Evolutionary conservation across 2,888 invertebrate species (phyloP).

Genomic region (Caenorhabditis zanzibari): DNA sequence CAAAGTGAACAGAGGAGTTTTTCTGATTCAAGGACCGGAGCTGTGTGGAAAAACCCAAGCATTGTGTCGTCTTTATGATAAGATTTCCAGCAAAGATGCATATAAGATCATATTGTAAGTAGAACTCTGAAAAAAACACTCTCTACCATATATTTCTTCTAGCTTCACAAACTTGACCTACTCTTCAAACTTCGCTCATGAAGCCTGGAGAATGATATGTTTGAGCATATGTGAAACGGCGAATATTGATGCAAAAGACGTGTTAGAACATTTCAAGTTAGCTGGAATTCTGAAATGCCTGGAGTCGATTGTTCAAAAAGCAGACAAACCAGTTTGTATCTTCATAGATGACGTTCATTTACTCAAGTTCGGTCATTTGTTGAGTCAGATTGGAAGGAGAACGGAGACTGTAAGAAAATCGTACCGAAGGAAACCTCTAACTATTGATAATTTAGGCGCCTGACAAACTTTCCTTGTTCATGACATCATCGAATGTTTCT

Average conservation of each 20-base stretch:
- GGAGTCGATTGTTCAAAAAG: constrained; percentile 36
- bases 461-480: constrained; percentile 66
- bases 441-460: constrained; percentile 59
- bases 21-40: constrained; percentile 67
- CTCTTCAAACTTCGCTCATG: constrained; percentile 80
- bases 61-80: constrained; percentile 66
- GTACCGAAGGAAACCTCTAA: background rate
- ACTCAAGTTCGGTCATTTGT: constrained; percentile 77
- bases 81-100: constrained; percentile 60
- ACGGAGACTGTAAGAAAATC: constrained; percentile 28
- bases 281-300: constrained; percentile 46
- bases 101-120: constrained; percentile 69
- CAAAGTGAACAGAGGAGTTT: constrained; percentile 58
- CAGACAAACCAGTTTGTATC: constrained; percentile 77
- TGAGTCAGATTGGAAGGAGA: constrained; percentile 69
- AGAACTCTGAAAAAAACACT: background rate
- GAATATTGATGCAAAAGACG: constrained; percentile 54
- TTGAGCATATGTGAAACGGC: constrained; percentile 58
- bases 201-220: constrained; percentile 74
- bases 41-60: constrained; percentile 69
- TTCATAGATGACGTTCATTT: constrained; percentile 82
- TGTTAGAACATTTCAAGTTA: constrained; percentile 63
- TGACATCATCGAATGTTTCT: constrained; percentile 68
- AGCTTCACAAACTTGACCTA: constrained; percentile 78
- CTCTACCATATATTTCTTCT: background rate